Base-by-base conservation (phyloP, 2,888 invertebrate genomes). In the Apodemia zela region DNA sequence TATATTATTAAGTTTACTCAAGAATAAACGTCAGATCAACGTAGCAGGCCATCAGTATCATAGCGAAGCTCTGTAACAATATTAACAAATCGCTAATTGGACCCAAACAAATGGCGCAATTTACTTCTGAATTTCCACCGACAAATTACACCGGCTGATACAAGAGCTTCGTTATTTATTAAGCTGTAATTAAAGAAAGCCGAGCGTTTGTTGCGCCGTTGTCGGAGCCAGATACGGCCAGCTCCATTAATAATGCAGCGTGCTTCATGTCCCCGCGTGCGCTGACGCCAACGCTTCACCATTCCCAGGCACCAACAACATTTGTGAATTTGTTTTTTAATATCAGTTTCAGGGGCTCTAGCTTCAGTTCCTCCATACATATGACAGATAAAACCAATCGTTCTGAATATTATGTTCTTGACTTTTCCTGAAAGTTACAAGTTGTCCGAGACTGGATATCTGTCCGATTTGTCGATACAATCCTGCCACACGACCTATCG, bases 101-200 rank as follows among this genome's bases (percentile, higher is more conserved):
- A 29, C 25, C 54, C 25, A 54, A 25, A 54, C 29, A 54, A 54
- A 54, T 54, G 54, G 29, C 25, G 54, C 54, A 54, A 54, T 54
- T 54, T 54, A 25, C 54, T 62, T 38, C 38, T 62, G 42, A 29
- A 57, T 62, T 61, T 61, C 54, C 51, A 54, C 49, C 49, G 54
- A 61, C 25, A 35, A 54, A 61, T 38, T 35, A 54, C 42, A 42
- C 51, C 54, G 42, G 45, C 54, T 58, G 57, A 42, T 42, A 54
- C 54, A 54, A 54, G 54, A 45, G 38, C 51, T n/a, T 62, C 57
- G 42, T 62, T 62, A 62, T 57, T 62, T 62, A 62, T 57, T 25
- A 62, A 62, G 54, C 42, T 35, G 62, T 62, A 58, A 62, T 62
- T 62, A 62, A 62, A 62, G 57, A 45, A 45, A 54, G 54, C 62